These are phyloP conservation scores for Leptestheria dahalacensis DNA, from an alignment of 1,140 invertebrate species.

Conservation along the genomic window DNA sequence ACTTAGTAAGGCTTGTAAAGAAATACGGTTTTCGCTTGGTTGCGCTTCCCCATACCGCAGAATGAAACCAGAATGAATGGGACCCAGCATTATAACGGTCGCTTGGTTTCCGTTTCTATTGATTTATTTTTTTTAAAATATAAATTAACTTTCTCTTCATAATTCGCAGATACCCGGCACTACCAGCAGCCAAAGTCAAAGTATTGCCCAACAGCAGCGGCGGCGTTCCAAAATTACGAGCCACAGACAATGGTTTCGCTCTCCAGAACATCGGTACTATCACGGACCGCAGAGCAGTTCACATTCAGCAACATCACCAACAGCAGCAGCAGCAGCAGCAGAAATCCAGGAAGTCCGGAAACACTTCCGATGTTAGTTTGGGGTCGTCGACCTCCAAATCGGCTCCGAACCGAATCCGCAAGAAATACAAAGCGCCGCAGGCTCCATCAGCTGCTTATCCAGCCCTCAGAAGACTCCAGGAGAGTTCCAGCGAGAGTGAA, in stretches of 20 bases:
- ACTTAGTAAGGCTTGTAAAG: too few relatives aligned
- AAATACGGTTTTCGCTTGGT: too few relatives aligned
- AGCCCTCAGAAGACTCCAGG: too few relatives aligned
- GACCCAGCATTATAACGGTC: too few relatives aligned
- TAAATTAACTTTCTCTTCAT: too few relatives aligned
- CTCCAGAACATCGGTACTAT: slow-evolving; percentile 2
- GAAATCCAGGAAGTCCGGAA: background rate
- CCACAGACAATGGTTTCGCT: slow-evolving; percentile 4
- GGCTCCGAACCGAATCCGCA: background rate
- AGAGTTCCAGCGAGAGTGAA: too few relatives aligned
- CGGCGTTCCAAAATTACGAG: slow-evolving; percentile 2
- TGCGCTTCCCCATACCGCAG: too few relatives aligned
- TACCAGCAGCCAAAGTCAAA: too few relatives aligned
- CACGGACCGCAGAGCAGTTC: background rate
- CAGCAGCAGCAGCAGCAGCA: background rate
- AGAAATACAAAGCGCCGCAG: background rate
- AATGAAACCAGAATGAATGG: too few relatives aligned
- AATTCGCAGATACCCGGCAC: background rate
- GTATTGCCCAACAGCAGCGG: background rate
- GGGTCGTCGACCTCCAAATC: background rate
- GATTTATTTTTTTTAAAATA: too few relatives aligned
- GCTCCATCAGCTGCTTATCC: too few relatives aligned
- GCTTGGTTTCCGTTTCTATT: too few relatives aligned
- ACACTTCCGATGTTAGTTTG: background rate
- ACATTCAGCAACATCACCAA: background rate